phyloP scores from a whole-genome alignment of 1,140 invertebrate species.

The Drosophila teissieri region DNA sequence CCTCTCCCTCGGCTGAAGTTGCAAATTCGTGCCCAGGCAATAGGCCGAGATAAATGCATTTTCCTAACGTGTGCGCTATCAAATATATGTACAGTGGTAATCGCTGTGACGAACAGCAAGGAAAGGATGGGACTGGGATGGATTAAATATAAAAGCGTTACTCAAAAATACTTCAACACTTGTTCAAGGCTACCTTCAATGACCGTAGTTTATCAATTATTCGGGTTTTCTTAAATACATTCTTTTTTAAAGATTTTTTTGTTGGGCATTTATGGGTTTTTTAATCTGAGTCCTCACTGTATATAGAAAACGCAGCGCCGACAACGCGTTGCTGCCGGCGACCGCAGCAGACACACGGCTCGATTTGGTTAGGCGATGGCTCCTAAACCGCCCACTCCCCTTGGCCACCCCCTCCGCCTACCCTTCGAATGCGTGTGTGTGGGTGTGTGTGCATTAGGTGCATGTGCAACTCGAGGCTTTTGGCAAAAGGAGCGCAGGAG shows the following conservation, averaged over 20 bases:
- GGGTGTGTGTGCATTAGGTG: constrained; percentile 70
- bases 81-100: constrained; percentile 52
- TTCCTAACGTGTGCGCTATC: constrained; percentile 69
- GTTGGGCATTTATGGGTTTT: not conserved
- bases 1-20: constrained; percentile 10
- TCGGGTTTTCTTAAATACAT: no score
- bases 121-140: no score
- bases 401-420: not conserved
- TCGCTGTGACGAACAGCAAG: not conserved
- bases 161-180: not conserved
- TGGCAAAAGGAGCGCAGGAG: constrained; percentile 50
- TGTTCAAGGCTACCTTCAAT: no score
- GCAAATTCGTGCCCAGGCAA: constrained; percentile 46
- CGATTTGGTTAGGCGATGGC: constrained; percentile 64
- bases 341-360: constrained; percentile 79
- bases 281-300: constrained; percentile 5
- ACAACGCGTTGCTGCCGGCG: constrained; percentile 77
- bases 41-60: constrained; percentile 78
- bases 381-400: constrained; percentile 18
- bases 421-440: constrained; percentile 8
- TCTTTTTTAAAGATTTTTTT: not conserved
- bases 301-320: constrained; percentile 67
- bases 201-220: no score
- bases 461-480: constrained; percentile 79
- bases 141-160: no score